Percentiles rank a stretch among this genome's conserved stretches.
Evolutionary conservation across 2,888 invertebrate species (phyloP).

Genomic region (Rhorus exstirpatorius): DNA sequence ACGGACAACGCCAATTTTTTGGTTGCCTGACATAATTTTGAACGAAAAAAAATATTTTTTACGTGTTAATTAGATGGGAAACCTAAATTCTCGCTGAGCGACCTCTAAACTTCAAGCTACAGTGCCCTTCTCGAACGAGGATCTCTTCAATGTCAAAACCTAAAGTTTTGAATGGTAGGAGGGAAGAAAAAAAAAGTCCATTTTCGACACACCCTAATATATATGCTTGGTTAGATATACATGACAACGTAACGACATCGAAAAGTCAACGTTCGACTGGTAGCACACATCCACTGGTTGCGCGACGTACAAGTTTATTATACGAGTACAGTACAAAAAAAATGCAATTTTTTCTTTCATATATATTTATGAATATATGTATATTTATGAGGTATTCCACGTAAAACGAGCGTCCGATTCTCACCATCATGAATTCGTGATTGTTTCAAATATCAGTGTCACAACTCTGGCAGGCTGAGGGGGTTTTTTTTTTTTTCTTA

Average conservation of each 20-base stretch:
- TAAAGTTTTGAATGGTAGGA: too few relatives aligned
- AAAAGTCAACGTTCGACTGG: conserved; percentile 81
- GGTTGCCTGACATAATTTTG: too few relatives aligned
- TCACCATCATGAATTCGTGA: neutral
- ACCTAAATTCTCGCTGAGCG: too few relatives aligned
- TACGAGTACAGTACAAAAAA: conserved; percentile 80
- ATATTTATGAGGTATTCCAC: neutral
- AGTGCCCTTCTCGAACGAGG: too few relatives aligned
- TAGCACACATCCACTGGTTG: conserved; percentile 82
- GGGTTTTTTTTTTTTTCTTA: neutral
- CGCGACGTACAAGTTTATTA: conserved; percentile 77
- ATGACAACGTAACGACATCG: conserved; percentile 82
- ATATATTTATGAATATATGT: conserved; percentile 21
- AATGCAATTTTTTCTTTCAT: conserved; percentile 80
- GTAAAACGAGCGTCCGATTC: neutral
- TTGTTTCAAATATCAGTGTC: neutral
- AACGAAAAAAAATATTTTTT: too few relatives aligned
- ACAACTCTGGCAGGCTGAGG: neutral
- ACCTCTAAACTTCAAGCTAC: too few relatives aligned
- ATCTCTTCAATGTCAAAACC: too few relatives aligned
- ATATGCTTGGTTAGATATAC: too few relatives aligned
- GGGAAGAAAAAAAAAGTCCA: too few relatives aligned
- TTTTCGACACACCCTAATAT: too few relatives aligned
- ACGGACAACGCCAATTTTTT: too few relatives aligned
- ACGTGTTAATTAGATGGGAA: too few relatives aligned